Evolutionary conservation across 2,888 invertebrate species (phyloP), one percentile per base, ranked within the genome.

Genomic region (Automeris io): DNA sequence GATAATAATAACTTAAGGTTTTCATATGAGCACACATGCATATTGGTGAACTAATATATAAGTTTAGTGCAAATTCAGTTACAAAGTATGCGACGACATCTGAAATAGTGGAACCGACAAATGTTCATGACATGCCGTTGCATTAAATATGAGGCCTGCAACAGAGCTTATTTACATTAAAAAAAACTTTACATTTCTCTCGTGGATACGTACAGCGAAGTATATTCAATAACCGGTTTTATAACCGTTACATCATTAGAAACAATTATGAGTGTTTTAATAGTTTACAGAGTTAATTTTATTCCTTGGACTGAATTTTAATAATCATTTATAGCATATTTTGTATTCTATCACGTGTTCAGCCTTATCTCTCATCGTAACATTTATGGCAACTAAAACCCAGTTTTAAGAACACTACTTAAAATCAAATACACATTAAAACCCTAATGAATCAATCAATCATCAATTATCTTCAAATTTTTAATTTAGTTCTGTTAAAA

Each of bases 101-200:
- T 72, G 69, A 75, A 78, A 75, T 75, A 78, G 71, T 75, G 68
- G 71, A 67, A 74, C 76, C 76, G 78, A 82, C 81, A 82, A 82
- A 81, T 82, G 81, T 82, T 80, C 75, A 74, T 77, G 82, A 79
- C 82, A 79, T 61, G 66, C 71, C 69, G 57, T 63, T 82, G 76
- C 73, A 85, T 85, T 75, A 83, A 59, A 82, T 82, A 85, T 83
- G 76, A 80, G 80, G 68, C 64, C 74, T 74, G 75, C 71, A 70
- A 71, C 67, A 56, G 53, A 58, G 62, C 51, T 51, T 65, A 81
- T 82, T 81, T 76, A 73, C 77, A 81, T 80, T 13, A 29, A 39
- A 61, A 58, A 62, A 60, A 61, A 7, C 16, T 29, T 29, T 29
- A 29, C 16, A 29, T 16, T 29, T 29, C 29, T 29, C 29, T n/a